These are phyloP conservation scores for Colaptes auratus DNA, from an alignment of 2,113 vertebrate genomes.

Conservation along the genomic window DNA sequence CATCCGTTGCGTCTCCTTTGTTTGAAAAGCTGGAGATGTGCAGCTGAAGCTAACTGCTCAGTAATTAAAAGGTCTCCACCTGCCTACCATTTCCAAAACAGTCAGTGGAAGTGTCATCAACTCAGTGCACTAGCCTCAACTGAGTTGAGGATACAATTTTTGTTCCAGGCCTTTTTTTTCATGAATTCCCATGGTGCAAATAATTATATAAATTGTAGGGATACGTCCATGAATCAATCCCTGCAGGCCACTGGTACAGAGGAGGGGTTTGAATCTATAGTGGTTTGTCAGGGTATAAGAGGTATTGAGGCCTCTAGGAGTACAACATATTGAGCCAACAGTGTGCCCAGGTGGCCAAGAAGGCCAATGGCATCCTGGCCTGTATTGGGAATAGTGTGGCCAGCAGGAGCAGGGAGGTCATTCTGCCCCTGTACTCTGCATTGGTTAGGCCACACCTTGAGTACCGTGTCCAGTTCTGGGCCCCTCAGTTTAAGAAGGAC, in stretches of 20 bases:
- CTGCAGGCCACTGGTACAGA: not conserved
- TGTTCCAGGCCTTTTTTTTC: not conserved
- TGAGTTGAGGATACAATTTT: not conserved
- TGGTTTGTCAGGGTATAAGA: not conserved
- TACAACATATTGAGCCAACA: too few species aligned
- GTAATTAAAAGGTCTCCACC: not conserved
- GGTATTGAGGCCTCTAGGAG: accelerated
- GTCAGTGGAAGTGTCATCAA: not conserved
- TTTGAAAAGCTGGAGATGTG: not conserved
- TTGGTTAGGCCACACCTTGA: too few species aligned
- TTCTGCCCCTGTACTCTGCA: too few species aligned
- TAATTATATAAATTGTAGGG: not conserved
- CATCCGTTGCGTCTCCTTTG: not conserved
- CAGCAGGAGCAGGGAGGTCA: too few species aligned
- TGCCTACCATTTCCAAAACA: not conserved
- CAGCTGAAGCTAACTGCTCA: not conserved
- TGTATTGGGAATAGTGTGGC: too few species aligned
- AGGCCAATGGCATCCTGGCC: too few species aligned
- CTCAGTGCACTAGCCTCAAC: not conserved
- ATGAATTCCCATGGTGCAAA: not conserved
- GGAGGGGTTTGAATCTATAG: not conserved
- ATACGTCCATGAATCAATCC: accelerated
- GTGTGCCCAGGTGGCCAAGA: too few species aligned
- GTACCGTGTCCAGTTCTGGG: too few species aligned
- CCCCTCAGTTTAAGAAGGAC: too few species aligned